Conservation (phyloP, 2,888 invertebrate species). For the Papilio demoleus region DNA sequence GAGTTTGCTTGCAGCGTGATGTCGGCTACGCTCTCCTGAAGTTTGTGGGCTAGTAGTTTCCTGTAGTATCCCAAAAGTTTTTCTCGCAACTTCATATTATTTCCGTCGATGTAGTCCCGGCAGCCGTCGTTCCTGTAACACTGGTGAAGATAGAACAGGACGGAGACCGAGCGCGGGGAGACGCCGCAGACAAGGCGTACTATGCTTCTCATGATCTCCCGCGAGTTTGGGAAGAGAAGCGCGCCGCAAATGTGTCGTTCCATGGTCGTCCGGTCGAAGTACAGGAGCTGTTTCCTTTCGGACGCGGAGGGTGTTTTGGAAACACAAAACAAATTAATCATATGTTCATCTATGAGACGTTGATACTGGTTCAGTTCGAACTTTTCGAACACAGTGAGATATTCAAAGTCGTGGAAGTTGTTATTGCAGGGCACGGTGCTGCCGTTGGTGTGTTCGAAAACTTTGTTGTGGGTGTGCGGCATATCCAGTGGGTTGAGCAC, state of each 20-base stretch:
- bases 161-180: conserved; percentile 64
- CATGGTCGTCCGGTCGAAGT: conserved; percentile 73
- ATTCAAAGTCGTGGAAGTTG: conserved; percentile 68
- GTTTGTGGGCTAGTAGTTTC: conserved; percentile 61
- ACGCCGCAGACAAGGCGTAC: conserved; percentile 72
- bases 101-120: conserved; percentile 68
- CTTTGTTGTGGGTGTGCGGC: conserved; percentile 56
- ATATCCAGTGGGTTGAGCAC: conserved; percentile 57
- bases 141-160: conserved; percentile 76
- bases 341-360: conserved; percentile 60
- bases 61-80: conserved; percentile 70
- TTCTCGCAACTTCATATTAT: conserved; percentile 69
- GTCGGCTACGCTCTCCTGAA: conserved; percentile 66
- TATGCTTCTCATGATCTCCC: conserved; percentile 71
- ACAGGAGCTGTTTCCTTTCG: conserved; percentile 57
- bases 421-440: conserved; percentile 56
- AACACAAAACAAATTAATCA: conserved; percentile 64
- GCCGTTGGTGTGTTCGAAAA: conserved; percentile 70
- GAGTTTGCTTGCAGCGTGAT: conserved; percentile 62
- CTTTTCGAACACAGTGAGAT: conserved; percentile 64
- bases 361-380: conserved; percentile 76
- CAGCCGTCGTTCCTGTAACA: conserved; percentile 67
- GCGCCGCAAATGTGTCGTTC: conserved; percentile 66
- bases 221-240: conserved; percentile 65
- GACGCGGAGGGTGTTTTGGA: conserved; percentile 46